Base-by-base conservation (phyloP, 2,888 invertebrate species). In the Luperina nickerlii region DNA sequence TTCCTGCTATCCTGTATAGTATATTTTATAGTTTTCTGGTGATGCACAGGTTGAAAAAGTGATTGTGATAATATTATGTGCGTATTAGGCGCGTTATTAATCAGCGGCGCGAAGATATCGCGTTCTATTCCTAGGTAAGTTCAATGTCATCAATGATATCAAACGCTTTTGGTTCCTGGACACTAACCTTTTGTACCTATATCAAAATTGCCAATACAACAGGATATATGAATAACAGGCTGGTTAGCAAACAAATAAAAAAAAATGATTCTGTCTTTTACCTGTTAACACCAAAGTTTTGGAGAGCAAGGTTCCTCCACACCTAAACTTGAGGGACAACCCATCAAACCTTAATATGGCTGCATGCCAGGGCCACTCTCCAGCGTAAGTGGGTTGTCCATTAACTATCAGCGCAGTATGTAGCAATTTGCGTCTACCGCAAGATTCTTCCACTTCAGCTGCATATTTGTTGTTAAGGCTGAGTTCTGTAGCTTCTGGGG, bases 281-380 rank as follows among this genome's bases (percentile, higher is more conserved):
- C 95, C 95, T 82, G 95, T 95, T 27, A 96, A 54, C n/a, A 96
- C 90, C 11, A 91, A n/a, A 38, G 87, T 91, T 62, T 92, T 92
- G 0, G 94, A 92, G 0, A 96, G 79, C 63, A 96, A 80, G 9
- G 94, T 95, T 4, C 96, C 96, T 5, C 96, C 96, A 82, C 96
- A 96, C 11, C 93, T 94, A 66, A 95, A 95, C 42, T 88, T 91
- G 8, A 93, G 87, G 0, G 71, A 60, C 0, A 0, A 18, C 1
- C 60, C 38, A 38, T 71, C 71, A 62, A 71, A 18, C n/a, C 3
- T 71, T 62, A 93, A 94, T 42, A 96, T 78, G 0, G 95, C 96
- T 0, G 89, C 92, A 86, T 96, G 96, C 96, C 96, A 96, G 0
- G 96, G 96, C 95, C 95, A 96, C 81, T 96, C 95, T 1, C 96